A percentile compares a stretch with the other conserved stretches of the same genome.
Evolutionary conservation across 1,140 invertebrate species (phyloP).

Genomic region (Zaprionus lachaisei): DNA sequence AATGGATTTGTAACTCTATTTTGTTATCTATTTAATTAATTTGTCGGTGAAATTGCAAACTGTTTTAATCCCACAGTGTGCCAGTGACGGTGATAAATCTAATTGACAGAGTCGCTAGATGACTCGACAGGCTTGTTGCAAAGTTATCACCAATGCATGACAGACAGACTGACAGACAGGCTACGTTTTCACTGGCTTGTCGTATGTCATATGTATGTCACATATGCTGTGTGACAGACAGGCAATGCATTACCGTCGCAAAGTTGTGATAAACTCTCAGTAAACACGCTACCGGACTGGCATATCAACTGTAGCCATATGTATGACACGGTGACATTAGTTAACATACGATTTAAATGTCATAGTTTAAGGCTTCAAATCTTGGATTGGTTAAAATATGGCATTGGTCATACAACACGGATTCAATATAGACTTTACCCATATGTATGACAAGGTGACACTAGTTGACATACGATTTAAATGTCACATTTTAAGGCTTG

Average conservation of each 20-base stretch:
- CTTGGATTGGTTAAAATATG: too few relatives aligned
- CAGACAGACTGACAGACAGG: not conserved
- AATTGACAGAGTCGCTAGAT: not conserved
- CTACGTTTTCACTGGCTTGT: not conserved
- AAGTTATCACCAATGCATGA: not conserved
- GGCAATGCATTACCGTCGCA: not conserved
- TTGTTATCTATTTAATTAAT: not conserved
- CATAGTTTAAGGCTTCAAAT: too few relatives aligned
- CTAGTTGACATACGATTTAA: too few relatives aligned
- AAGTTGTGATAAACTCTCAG: not conserved
- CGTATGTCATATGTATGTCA: not conserved
- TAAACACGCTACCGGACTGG: too few relatives aligned
- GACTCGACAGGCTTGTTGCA: not conserved
- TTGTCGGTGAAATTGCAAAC: not conserved
- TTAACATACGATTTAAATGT: too few relatives aligned
- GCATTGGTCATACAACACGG: too few relatives aligned
- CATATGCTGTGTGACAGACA: not conserved
- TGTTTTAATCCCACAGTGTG: not conserved
- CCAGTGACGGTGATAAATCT: not conserved
- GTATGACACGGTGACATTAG: too few relatives aligned
- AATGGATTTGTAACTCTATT: not conserved
- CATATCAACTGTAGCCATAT: too few relatives aligned
- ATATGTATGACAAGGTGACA: too few relatives aligned
- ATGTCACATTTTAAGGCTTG: too few relatives aligned
- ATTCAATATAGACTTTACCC: too few relatives aligned